Evolutionary conservation across 2,113 vertebrate species (phyloP), one percentile per base, ranked within the genome.

Genomic region (Nanorana parkeri): DNA sequence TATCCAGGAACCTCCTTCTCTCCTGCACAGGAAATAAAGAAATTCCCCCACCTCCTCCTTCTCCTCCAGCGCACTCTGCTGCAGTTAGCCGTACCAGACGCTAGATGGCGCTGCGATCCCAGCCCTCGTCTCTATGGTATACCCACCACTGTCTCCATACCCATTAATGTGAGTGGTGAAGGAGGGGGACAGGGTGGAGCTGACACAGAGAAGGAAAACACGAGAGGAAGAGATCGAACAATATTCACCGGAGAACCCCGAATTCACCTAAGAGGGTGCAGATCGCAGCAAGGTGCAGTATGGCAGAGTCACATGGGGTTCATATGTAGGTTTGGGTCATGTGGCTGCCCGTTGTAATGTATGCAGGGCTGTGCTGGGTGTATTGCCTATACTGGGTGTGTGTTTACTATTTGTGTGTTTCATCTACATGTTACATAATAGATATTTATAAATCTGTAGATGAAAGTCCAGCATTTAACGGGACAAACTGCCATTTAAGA

Each of bases 121-220:
- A 32, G 13, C 24, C 16, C 19, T 15, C 21, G 55, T 28, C 78
- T 81, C 78, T 81, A 73, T 81, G 41, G 56, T 81, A 36, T 24
- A 16, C n/a, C 24, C 68, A 24, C 7, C 26, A 28, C 28, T 36
- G 56, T 23, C 5, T 15, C 41, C 10, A 10, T 6, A 10, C 10
- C 41, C 41, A 47, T 47, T 47, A 47, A 16, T 26, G 68, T 1
- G 16, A 19, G 19, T 6, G 21, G 47, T 68, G 36, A 3, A 21
- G 3, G 56, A n/a, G 36, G 17, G 3, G 64, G 6, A 3, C 5
- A n/a, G 64, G 61, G 77, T 66, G 68, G 68, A 67, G 68, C 61
- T 17, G 58, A 8, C 16, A 20, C 66, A n/a, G 41, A 29, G 54
- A 36, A 69, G 29, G 20, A 52, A 76, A 80, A 63, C 20, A 73